Evolutionary conservation across 2,888 invertebrate species (phyloP).

Genomic region (Smittia aterrima): DNA sequence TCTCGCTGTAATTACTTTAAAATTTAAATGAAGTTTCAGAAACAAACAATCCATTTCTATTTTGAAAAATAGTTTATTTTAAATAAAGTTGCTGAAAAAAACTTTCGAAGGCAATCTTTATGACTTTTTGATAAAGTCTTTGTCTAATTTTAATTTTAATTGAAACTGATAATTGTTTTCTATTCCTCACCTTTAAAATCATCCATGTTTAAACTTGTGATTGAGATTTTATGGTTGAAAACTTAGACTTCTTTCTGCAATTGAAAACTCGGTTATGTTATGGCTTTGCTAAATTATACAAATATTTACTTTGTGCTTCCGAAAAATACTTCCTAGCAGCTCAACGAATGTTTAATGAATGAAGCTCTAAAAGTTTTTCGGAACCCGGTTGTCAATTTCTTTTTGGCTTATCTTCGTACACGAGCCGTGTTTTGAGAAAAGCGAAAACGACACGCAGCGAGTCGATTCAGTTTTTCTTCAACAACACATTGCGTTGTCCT

Average conservation of each 20-base stretch:
- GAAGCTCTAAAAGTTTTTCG: too few species aligned
- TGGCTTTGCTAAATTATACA: neutral
- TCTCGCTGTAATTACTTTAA: neutral
- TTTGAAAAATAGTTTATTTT: too few species aligned
- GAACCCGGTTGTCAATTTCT: too few species aligned
- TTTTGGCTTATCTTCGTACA: too few species aligned
- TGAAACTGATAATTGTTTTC: neutral
- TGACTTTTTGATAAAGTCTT: neutral
- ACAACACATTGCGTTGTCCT: too few species aligned
- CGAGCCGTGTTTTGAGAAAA: too few species aligned
- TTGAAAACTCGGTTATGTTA: neutral
- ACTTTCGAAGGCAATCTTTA: neutral
- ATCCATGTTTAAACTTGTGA: neutral
- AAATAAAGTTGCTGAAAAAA: neutral
- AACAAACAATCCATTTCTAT: neutral
- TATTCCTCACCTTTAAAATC: slow-evolving; percentile 33
- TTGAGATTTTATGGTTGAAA: neutral
- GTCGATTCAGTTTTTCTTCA: too few species aligned
- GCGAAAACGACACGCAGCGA: too few species aligned
- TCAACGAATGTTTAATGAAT: too few species aligned
- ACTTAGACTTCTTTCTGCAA: neutral
- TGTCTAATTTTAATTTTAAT: neutral
- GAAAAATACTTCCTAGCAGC: too few species aligned
- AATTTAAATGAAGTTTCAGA: neutral
- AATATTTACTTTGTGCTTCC: too few species aligned